Evolutionary conservation across 2,113 vertebrate species (phyloP).

Genomic region (Microtus ochrogaster): DNA sequence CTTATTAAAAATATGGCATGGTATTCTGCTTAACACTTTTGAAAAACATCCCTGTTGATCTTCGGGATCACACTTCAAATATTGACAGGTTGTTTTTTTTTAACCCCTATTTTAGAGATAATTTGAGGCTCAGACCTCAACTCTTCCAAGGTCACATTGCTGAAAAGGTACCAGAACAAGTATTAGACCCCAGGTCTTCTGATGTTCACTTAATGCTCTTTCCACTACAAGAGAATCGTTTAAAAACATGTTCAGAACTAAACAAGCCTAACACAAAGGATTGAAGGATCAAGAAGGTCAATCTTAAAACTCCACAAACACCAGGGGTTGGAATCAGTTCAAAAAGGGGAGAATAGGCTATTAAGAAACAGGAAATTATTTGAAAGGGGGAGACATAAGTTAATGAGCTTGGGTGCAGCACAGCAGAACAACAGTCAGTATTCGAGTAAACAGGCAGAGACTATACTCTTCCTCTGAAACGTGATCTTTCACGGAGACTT

Average conservation of each 20-base stretch:
- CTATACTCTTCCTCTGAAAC: background rate
- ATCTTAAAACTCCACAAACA: conserved; percentile 23
- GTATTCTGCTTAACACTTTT: background rate
- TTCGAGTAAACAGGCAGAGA: background rate
- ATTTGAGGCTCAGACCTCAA: conserved; percentile 27
- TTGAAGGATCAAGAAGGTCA: conserved; percentile 41
- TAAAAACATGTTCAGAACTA: background rate
- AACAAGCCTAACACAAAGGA: background rate
- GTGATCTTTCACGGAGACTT: background rate
- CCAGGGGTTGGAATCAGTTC: background rate
- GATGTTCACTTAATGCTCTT: background rate
- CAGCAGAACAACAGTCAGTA: background rate
- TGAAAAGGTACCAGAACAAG: conserved; percentile 9
- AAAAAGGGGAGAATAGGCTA: background rate
- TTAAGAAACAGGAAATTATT: background rate
- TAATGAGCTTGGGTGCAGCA: conserved; percentile 11
- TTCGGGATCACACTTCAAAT: background rate
- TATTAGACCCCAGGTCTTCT: background rate
- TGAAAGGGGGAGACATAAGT: background rate
- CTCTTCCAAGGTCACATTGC: conserved; percentile 60
- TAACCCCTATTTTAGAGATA: background rate
- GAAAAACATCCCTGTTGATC: background rate
- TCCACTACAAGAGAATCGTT: background rate
- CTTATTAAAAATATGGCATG: background rate
- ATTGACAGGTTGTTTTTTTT: background rate